These are phyloP conservation scores for Trissolcus brochymenae DNA, from an alignment of 2,888 invertebrate genomes.

Conservation along the genomic window DNA sequence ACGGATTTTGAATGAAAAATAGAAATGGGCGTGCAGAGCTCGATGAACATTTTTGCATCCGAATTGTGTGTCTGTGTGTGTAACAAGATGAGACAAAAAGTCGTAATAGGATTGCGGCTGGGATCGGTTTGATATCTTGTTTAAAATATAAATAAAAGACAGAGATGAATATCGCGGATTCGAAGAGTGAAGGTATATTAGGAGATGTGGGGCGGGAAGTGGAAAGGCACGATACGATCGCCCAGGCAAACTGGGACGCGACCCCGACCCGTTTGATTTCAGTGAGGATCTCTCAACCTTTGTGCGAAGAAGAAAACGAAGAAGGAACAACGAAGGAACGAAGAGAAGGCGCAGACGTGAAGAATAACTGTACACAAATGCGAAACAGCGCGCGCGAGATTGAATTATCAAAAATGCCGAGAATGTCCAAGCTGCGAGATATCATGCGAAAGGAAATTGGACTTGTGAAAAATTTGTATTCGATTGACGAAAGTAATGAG, in stretches of 20 bases:
- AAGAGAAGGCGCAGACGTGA: slow-evolving; percentile 3
- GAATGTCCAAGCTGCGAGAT: not conserved
- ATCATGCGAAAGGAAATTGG: not conserved
- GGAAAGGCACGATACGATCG: slow-evolving; percentile 53
- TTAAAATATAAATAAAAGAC: slow-evolving; percentile 44
- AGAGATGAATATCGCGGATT: slow-evolving; percentile 30
- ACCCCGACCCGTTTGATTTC: slow-evolving; percentile 56
- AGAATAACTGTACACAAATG: not conserved
- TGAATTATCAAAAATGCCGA: slow-evolving; percentile 1
- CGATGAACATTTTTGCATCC: no score
- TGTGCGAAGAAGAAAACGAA: slow-evolving; percentile 31
- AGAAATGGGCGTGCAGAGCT: no score
- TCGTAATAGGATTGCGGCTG: no score
- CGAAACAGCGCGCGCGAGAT: not conserved
- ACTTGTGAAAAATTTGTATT: no score
- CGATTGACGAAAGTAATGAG: no score
- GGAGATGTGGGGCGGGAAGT: slow-evolving; percentile 46
- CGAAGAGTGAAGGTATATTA: slow-evolving; percentile 46
- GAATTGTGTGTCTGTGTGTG: no score
- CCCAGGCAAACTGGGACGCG: slow-evolving; percentile 57
- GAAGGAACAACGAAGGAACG: slow-evolving; percentile 12
- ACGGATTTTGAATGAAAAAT: no score
- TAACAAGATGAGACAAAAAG: no score
- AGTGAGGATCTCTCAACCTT: slow-evolving; percentile 38
- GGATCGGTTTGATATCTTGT: slow-evolving; percentile 31